phyloP scores from a whole-genome alignment of 2,797 vertebrate species.

The Pterois miles region DNA sequence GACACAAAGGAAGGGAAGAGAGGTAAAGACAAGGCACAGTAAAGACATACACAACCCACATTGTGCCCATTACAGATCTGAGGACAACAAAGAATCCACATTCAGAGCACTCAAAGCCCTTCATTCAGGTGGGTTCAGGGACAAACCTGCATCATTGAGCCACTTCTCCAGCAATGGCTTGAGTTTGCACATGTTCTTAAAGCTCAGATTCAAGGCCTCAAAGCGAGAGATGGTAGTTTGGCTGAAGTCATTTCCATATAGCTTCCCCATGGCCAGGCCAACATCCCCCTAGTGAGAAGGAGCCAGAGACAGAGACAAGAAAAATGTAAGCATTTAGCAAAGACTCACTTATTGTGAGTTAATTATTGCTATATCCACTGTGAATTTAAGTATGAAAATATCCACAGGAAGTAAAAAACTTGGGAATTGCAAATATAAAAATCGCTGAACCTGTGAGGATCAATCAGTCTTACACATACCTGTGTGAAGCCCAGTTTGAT shows the following conservation, averaged over 20 bases:
- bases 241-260: slow-evolving; percentile 99
- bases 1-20: slow-evolving; percentile 66
- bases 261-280: slow-evolving; percentile 94
- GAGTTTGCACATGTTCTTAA: slow-evolving; percentile 99
- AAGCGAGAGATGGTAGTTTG: slow-evolving; percentile 99
- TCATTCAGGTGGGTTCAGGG: slow-evolving; percentile 59
- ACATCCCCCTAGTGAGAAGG: slow-evolving; percentile 75
- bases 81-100: neutral
- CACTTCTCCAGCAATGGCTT: slow-evolving; percentile 99
- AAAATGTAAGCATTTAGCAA: slow-evolving; percentile 7
- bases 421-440: neutral
- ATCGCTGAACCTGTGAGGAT: neutral
- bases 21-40: slow-evolving; percentile 76
- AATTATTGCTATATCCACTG: neutral
- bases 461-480: slow-evolving; percentile 77
- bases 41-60: neutral
- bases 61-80: neutral
- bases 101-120: neutral
- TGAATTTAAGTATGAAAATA: neutral
- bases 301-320: neutral
- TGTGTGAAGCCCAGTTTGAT: slow-evolving; percentile 99
- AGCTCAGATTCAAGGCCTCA: slow-evolving; percentile 99
- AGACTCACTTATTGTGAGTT: neutral
- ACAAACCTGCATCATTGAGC: slow-evolving; percentile 98
- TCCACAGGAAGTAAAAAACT: neutral